These are phyloP conservation scores for Astreopora myriophthalma DNA, from an alignment of 64 coral and sea anemone genomes.

Conservation along the genomic window DNA sequence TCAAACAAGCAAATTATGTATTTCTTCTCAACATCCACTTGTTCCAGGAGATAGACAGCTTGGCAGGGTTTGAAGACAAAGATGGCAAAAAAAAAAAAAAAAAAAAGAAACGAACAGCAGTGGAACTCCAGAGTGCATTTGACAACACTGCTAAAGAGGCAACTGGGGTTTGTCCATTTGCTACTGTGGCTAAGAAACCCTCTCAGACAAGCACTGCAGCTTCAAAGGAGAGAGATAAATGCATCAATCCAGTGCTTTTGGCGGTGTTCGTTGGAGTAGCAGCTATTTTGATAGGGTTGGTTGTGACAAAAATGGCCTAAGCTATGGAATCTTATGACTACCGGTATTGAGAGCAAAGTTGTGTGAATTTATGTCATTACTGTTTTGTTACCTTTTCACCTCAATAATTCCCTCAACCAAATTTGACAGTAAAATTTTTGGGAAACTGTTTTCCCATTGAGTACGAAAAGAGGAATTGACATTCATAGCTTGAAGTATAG, in stretches of 20 bases:
- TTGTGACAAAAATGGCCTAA: conserved; percentile 11
- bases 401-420: background rate
- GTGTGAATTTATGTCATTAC: background rate
- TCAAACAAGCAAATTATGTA: conserved; percentile 80
- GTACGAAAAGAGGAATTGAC: too few species aligned
- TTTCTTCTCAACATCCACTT: conserved; percentile 85
- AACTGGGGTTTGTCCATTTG: conserved; percentile 76
- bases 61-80: conserved; percentile 59
- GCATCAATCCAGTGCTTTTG: conserved; percentile 56
- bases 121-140: background rate
- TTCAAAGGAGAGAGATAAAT: background rate
- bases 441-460: background rate
- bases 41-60: conserved; percentile 87
- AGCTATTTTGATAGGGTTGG: conserved; percentile 64
- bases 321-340: background rate
- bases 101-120: conserved; percentile 14
- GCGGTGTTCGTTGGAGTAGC: conserved; percentile 67
- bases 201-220: background rate
- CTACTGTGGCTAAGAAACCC: conserved; percentile 71
- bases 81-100: background rate
- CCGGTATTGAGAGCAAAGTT: background rate
- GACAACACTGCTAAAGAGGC: background rate
- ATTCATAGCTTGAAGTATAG: too few species aligned
- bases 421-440: background rate
- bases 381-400: background rate